Base-by-base conservation (phyloP, 1,140 invertebrate genomes). In the Drosophila aff. region DNA sequence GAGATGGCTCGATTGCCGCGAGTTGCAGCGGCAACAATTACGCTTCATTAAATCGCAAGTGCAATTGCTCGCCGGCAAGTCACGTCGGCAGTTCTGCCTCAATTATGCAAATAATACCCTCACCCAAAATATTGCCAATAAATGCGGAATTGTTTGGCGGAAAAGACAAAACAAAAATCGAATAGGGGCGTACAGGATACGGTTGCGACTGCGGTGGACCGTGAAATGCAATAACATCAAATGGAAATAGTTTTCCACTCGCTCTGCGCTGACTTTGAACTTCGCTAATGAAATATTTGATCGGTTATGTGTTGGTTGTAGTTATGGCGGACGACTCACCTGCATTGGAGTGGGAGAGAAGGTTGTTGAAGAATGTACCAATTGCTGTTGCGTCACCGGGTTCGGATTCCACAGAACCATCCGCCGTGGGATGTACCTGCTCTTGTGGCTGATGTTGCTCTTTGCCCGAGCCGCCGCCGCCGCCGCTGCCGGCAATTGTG, bases 331-430 rank as follows among this genome's bases (percentile, higher is more conserved):
- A 52, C 91, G 47, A 52, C 91, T 91, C 76, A 93, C 92, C 92
- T 91, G 92, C 87, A 85, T 91, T 92, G 61, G 92, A 92, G 80
- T 92, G 89, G n/a, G 91, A 87, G 44, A 93, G 62, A 65, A 93
- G 81, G 79, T 92, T 92, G 78, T 92, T 93, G 58, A 93, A 92
- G 81, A 93, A 93, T 67, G 92, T 91, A 52, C 92, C 91, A 82
- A 93, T 92, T 75, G 92, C 78, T 74, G 92, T 92, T 74, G 77
- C 77, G 58, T 93, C 92, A 46, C 76, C 66, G 71, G 62, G 49
- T 69, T 76, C 80, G 60, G 62, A 47, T 77, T 76, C 80, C 40
- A 50, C 81, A 16, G 79, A 57, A 52, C 71, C 55, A 61, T 76
- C 72, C 6, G 38, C 23, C 23, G 43, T 11, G 21, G 78, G 60